These are phyloP conservation scores for Scaptomyza graminum DNA, from an alignment of 1,140 invertebrate species.

Conservation along the genomic window DNA sequence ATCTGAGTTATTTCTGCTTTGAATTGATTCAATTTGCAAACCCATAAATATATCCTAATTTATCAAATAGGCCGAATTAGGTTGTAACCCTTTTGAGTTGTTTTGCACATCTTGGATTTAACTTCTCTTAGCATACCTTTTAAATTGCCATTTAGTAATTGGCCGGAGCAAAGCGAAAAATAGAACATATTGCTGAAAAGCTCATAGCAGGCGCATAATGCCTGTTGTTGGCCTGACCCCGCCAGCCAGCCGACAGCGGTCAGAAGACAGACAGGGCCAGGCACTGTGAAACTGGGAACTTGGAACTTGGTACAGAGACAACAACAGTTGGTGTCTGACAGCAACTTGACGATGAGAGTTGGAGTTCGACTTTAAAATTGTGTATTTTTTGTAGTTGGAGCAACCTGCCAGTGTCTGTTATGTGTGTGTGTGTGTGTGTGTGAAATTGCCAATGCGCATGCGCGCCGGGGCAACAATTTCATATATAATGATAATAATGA, in stretches of 20 bases:
- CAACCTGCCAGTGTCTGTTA: slow-evolving; percentile 33
- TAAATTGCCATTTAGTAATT: slow-evolving; percentile 43
- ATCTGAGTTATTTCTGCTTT: background rate
- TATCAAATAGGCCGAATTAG: slow-evolving; percentile 3
- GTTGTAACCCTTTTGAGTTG: too few relatives aligned
- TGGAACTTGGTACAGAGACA: slow-evolving; percentile 55
- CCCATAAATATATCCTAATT: slow-evolving; percentile 26
- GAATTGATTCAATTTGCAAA: background rate
- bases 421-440: slow-evolving; percentile 36
- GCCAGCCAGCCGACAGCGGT: slow-evolving; percentile 65
- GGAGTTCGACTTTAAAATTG: background rate
- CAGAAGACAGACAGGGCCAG: slow-evolving; percentile 35
- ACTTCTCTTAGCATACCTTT: slow-evolving; percentile 27
- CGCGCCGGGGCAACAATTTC: slow-evolving; percentile 74
- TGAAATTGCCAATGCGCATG: slow-evolving; percentile 79
- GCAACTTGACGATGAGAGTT: slow-evolving; percentile 62
- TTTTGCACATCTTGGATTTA: too few relatives aligned
- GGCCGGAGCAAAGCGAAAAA: slow-evolving; percentile 53
- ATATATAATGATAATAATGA: slow-evolving; percentile 83
- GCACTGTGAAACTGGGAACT: slow-evolving; percentile 9
- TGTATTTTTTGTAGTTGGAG: slow-evolving; percentile 20
- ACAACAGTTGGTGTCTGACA: slow-evolving; percentile 80
- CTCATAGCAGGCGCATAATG: slow-evolving; percentile 72
- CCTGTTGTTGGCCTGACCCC: slow-evolving; percentile 67
- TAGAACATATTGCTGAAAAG: slow-evolving; percentile 82